Conservation (phyloP, 2,888 invertebrate genomes). For the Pseudoips prasinana region DNA sequence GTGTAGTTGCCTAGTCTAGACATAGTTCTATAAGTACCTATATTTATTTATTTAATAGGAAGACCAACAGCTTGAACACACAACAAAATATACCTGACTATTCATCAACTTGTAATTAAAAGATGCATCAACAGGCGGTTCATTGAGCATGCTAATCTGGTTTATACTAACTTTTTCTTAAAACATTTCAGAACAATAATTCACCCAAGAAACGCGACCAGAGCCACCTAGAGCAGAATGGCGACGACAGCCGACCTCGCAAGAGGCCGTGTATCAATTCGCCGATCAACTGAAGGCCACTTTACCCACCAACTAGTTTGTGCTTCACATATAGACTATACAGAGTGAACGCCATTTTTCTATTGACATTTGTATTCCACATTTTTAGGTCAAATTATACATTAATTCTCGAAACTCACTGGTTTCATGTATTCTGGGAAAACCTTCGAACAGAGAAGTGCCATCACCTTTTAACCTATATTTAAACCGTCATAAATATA, state of each 20-base stretch:
- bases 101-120: no score
- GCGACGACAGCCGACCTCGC: slow-evolving; percentile 79
- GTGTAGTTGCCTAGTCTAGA: no score
- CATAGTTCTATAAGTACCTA: no score
- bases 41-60: no score
- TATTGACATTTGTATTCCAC: slow-evolving; percentile 55
- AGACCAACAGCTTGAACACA: no score
- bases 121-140: no score
- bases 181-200: slow-evolving; percentile 75
- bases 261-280: slow-evolving; percentile 83
- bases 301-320: slow-evolving; percentile 41
- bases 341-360: slow-evolving; percentile 61
- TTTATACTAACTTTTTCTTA: no score
- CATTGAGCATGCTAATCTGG: no score
- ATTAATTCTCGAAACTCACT: slow-evolving; percentile 43
- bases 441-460: slow-evolving; percentile 30
- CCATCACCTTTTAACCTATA: slow-evolving; percentile 34
- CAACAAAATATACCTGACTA: no score
- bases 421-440: slow-evolving; percentile 45
- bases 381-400: slow-evolving; percentile 50
- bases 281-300: slow-evolving; percentile 58
- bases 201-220: slow-evolving; percentile 84
- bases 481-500: no score
- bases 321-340: slow-evolving; percentile 64
- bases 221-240: slow-evolving; percentile 77